These are phyloP conservation scores for Brenthis hecate DNA, from an alignment of 2,888 invertebrate species.

Conservation along the genomic window DNA sequence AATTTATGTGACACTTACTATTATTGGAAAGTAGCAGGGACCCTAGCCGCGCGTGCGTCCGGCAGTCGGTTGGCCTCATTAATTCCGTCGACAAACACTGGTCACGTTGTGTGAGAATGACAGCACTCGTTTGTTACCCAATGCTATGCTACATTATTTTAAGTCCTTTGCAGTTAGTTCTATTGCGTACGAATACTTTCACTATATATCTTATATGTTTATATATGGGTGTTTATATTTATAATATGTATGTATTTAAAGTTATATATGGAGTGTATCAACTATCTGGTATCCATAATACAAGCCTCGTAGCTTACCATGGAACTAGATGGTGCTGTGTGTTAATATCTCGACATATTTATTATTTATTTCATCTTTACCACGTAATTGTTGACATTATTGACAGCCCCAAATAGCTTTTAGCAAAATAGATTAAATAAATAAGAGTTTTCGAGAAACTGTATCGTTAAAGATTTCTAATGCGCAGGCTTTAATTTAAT, in stretches of 20 bases:
- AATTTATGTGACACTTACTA: slow-evolving; percentile 23
- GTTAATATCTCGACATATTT: too few species aligned
- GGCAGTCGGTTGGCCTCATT: slow-evolving; percentile 42
- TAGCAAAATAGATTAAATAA: background rate
- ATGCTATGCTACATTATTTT: slow-evolving; percentile 36
- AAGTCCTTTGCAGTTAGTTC: slow-evolving; percentile 15
- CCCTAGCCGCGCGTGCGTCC: slow-evolving; percentile 36
- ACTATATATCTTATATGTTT: background rate
- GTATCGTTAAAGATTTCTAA: slow-evolving; percentile 2
- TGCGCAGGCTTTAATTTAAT: slow-evolving; percentile 8
- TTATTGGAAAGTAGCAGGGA: slow-evolving; percentile 20
- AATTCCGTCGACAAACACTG: slow-evolving; percentile 43
- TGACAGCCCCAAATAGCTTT: background rate
- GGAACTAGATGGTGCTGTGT: too few species aligned
- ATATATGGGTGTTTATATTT: too few species aligned
- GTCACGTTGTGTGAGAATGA: slow-evolving; percentile 44
- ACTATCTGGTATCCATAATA: too few species aligned
- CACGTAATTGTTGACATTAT: too few species aligned
- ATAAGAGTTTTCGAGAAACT: slow-evolving; percentile 3
- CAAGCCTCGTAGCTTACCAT: too few species aligned
- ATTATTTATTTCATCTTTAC: too few species aligned
- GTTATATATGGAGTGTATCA: too few species aligned
- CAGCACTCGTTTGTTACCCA: slow-evolving; percentile 45
- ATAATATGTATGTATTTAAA: too few species aligned
- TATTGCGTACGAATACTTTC: slow-evolving; percentile 7